Base-by-base conservation (phyloP, 2,797 vertebrate genomes). In the Spondyliosoma cantharus region DNA sequence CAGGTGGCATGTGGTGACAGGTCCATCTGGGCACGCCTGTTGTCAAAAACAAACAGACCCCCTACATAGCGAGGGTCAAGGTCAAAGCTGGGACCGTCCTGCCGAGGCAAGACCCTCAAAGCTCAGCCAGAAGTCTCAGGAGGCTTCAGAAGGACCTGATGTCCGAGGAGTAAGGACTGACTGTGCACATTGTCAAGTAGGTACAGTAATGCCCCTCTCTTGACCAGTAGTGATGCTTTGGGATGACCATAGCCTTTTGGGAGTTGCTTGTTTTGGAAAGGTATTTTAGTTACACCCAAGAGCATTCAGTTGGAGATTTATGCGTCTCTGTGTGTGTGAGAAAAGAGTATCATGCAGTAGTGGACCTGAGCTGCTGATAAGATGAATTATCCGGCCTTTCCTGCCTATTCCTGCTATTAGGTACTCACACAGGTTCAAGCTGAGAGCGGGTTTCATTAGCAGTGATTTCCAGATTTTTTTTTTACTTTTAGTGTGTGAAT, bases 1-100 rank as follows among this genome's bases (percentile, higher is more conserved):
- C 91, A 89, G 89, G 86, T 93, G 94, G 87, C 94, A 94, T 92
- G 92, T 94, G 93, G 76, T 94, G 94, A 96, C 93, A 94, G 88
- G 80, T 78, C 81, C 85, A 89, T 95, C 90, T 88, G 86, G 90
- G 66, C 88, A 68, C 68, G 79, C 85, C 89, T 93, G 89, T 86
- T 84, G 78, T 85, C 81, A 78, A 90, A 92, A 93, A 89, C 90
- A 92, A 91, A 89, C 91, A 93, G 83, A 87, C 85, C 90, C 86
- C 71, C 67, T n/a, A 29, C 76, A 86, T 74, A 80, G 84, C 9
- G 0, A 73, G 74, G 88, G 80, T 91, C 90, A 94, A 90, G 90
- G 92, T 93, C 88, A 86, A 80, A 81, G 54, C 76, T 78, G 80
- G 87, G 88, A 81, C 77, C 62, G 24, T 70, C 82, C 81, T 53